Conservation (phyloP, 2,113 vertebrate species). For the Polypterus bichir region DNA sequence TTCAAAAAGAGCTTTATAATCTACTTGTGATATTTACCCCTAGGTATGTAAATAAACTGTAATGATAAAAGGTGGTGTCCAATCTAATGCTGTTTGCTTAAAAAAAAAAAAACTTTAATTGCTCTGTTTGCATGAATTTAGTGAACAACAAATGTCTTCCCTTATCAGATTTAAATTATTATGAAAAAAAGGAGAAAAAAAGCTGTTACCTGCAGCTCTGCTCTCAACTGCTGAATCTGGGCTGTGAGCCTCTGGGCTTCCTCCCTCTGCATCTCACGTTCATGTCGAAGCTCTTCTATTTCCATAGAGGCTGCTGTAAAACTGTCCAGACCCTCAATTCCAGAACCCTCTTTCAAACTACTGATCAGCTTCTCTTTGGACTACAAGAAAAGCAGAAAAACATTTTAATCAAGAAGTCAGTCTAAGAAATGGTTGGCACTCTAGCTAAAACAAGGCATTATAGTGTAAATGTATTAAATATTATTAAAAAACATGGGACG, state of each 20-base stretch:
- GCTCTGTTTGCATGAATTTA: background rate
- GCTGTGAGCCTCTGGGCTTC: slow-evolving; percentile 82
- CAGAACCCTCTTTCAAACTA: slow-evolving; percentile 94
- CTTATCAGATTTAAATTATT: background rate
- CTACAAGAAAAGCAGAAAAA: slow-evolving; percentile 34
- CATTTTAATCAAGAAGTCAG: background rate
- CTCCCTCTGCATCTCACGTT: slow-evolving; percentile 78
- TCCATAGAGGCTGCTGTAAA: slow-evolving; percentile 58
- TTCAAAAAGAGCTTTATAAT: too few relatives aligned
- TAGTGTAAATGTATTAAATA: too few relatives aligned
- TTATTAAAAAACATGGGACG: too few relatives aligned
- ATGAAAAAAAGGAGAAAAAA: background rate
- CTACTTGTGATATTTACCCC: too few relatives aligned
- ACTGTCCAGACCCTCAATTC: slow-evolving; percentile 74
- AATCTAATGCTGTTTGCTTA: too few relatives aligned
- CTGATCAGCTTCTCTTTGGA: slow-evolving; percentile 97
- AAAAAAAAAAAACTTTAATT: background rate
- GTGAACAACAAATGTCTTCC: background rate
- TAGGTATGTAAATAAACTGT: too few relatives aligned
- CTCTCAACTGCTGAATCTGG: slow-evolving; percentile 67
- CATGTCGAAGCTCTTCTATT: slow-evolving; percentile 82
- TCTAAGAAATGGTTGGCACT: too few relatives aligned
- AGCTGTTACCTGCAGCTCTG: slow-evolving; percentile 68
- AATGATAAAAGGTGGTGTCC: too few relatives aligned
- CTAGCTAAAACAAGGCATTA: too few relatives aligned